Base-by-base conservation (phyloP, 2,888 invertebrate species). In the Drosophila mimetica region DNA sequence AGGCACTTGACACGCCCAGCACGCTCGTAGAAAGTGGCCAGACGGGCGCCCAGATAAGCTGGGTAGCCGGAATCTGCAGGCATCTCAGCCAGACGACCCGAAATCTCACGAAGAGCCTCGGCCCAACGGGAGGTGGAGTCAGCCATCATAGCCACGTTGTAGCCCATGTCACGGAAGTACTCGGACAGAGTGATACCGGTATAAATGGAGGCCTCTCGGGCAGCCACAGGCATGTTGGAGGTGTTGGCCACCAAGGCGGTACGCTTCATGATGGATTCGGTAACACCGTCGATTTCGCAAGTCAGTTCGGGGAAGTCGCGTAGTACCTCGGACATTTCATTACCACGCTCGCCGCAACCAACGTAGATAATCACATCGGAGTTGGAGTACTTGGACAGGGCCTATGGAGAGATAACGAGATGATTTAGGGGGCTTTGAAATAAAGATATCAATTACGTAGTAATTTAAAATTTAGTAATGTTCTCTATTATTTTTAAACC, bases 141-240 rank as follows among this genome's bases (percentile, higher is more conserved):
- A 42, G 99, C 99, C 99, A 99, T 99, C 99, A 99, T 99, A 77
- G 99, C 98, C 52, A 99, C 99, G 92, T 99, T 97, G 94, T 98
- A 98, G 89, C 99, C 99, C 99, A 99, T 99, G 92, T 97, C 97
- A 79, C 97, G 95, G 96, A 99, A 99, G 93, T 99, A 99, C 93
- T 99, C 99, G 13, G 99, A 98, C 11, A 99, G 93, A 0, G 99
- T 99, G 92, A 99, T 99, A 93, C 98, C 98, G 57, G 99, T 99
- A 92, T 99, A 99, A 92, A 99, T 99, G 91, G 99, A 99, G 71
- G 99, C 99, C 93, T 99, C 99, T 91, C 99, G 96, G 91, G 99
- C 99, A 86, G 99, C 99, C 63, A 99, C 99, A 87, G 99, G 99
- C 99, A 99, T 99, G 96, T 99, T 99, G 76, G 99, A 99, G 14